A percentile compares a stretch with the other conserved stretches of the same genome.
phyloP scores from a whole-genome alignment of 2,113 vertebrate genomes.

The Helogale parvula region DNA sequence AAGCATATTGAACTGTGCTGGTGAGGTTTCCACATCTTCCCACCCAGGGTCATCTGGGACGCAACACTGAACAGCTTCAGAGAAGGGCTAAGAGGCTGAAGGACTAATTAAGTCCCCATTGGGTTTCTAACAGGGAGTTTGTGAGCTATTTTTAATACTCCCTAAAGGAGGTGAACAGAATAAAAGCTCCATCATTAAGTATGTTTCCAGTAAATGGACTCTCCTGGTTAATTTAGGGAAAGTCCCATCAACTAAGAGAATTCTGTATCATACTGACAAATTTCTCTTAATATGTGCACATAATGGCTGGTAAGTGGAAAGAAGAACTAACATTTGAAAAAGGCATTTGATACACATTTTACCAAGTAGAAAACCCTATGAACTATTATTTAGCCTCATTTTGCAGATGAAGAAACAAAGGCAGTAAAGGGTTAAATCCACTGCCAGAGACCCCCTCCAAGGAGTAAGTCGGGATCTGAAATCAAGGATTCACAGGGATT shows the following conservation, averaged over 20 bases:
- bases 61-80: neutral
- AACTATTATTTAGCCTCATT: neutral
- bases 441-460: neutral
- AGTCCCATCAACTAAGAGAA: slow-evolving; percentile 17
- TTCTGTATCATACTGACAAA: neutral
- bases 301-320: neutral
- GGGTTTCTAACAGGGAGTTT: slow-evolving; percentile 44
- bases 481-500: neutral
- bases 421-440: neutral
- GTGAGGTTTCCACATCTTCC: neutral
- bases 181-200: slow-evolving; percentile 71
- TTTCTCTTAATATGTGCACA: slow-evolving; percentile 8
- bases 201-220: slow-evolving; percentile 58
- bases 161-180: slow-evolving; percentile 60
- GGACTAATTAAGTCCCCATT: slow-evolving; percentile 71
- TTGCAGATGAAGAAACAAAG: neutral
- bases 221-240: slow-evolving; percentile 35
- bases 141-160: slow-evolving; percentile 73
- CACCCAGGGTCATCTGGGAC: slow-evolving; percentile 40
- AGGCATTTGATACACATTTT: neutral
- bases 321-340: too few relatives aligned
- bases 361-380: neutral
- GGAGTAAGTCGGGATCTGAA: neutral
- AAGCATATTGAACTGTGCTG: neutral
- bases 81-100: slow-evolving; percentile 27